phyloP scores from a whole-genome alignment of 2,797 vertebrate species.

The Heterohyrax brucei region DNA sequence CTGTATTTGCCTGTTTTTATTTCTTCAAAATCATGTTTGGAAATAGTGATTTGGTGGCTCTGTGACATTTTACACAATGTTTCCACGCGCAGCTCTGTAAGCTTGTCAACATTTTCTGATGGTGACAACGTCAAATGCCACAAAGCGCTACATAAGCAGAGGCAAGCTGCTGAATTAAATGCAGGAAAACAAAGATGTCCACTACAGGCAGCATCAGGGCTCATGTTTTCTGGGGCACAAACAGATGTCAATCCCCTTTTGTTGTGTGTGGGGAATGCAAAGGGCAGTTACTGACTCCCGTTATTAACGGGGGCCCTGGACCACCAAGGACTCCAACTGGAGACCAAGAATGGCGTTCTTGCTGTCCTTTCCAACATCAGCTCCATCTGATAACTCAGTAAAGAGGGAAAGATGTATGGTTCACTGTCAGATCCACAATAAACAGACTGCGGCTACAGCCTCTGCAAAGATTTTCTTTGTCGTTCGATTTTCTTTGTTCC shows the following conservation, averaged over 20 bases:
- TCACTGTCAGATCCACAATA: slow-evolving; percentile 63
- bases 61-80: neutral
- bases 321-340: slow-evolving; percentile 58
- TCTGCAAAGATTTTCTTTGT: neutral
- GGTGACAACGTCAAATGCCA: slow-evolving; percentile 15
- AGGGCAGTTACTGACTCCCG: neutral
- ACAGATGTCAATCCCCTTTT: slow-evolving; percentile 82
- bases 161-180: slow-evolving; percentile 65
- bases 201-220: slow-evolving; percentile 67
- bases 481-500: slow-evolving; percentile 43
- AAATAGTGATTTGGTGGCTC: neutral
- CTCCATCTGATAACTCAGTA: slow-evolving; percentile 66
- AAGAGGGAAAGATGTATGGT: slow-evolving; percentile 58
- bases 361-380: slow-evolving; percentile 20
- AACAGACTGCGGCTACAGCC: neutral
- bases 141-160: slow-evolving; percentile 48
- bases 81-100: neutral
- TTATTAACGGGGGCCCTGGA: slow-evolving; percentile 57
- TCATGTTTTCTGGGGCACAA: slow-evolving; percentile 67
- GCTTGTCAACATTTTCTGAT: slow-evolving; percentile 35
- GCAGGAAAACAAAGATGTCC: slow-evolving; percentile 47
- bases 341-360: slow-evolving; percentile 60
- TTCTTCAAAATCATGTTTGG: slow-evolving; percentile 5
- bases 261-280: slow-evolving; percentile 7
- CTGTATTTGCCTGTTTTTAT: slow-evolving; percentile 14